Evolutionary conservation across 2,888 invertebrate species (phyloP).

Genomic region (Asteroscopus sphinx): DNA sequence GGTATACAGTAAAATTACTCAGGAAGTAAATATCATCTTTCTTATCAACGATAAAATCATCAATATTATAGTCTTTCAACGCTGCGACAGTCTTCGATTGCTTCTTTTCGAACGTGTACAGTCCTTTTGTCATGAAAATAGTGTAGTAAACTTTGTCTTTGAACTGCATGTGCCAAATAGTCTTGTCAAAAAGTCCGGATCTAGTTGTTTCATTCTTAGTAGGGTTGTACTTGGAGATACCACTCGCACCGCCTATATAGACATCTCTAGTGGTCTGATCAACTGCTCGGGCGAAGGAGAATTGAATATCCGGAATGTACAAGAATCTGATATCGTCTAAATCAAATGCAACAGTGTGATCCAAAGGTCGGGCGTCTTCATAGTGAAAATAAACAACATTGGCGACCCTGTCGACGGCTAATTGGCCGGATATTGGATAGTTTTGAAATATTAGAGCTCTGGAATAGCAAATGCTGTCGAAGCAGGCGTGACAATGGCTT

Average conservation of each 20-base stretch:
- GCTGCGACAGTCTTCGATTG: slow-evolving; percentile 62
- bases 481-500: slow-evolving; percentile 73
- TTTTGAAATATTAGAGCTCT: slow-evolving; percentile 68
- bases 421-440: slow-evolving; percentile 73
- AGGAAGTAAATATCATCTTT: slow-evolving; percentile 74
- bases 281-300: slow-evolving; percentile 76
- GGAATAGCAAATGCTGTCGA: slow-evolving; percentile 74
- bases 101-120: slow-evolving; percentile 66
- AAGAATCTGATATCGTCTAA: slow-evolving; percentile 68
- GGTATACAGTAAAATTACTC: slow-evolving; percentile 68
- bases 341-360: slow-evolving; percentile 74
- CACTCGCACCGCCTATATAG: slow-evolving; percentile 73
- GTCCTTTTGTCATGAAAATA: slow-evolving; percentile 68
- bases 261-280: slow-evolving; percentile 71
- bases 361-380: slow-evolving; percentile 60
- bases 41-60: slow-evolving; percentile 78
- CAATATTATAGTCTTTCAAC: slow-evolving; percentile 70
- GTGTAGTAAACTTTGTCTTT: slow-evolving; percentile 73
- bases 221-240: slow-evolving; percentile 72
- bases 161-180: slow-evolving; percentile 78
- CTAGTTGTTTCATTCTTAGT: slow-evolving; percentile 60
- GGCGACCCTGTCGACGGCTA: slow-evolving; percentile 73
- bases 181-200: slow-evolving; percentile 69
- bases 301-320: slow-evolving; percentile 66
- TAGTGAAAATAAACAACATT: slow-evolving; percentile 79